Evolutionary conservation across 2,797 vertebrate species (phyloP).

Genomic region (Acipenser ruthenus): DNA sequence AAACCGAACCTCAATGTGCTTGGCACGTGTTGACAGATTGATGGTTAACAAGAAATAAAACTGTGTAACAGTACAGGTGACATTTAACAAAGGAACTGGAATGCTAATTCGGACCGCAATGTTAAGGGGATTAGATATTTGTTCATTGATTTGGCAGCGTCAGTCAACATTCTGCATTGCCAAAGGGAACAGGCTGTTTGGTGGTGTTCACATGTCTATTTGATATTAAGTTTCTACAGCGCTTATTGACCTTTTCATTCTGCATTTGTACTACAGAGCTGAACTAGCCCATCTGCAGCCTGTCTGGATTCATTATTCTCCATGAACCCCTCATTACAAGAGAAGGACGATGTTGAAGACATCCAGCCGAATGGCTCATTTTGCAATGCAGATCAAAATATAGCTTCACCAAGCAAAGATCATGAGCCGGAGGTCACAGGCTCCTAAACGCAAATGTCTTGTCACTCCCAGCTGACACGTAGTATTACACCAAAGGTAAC

Average conservation of each 20-base stretch:
- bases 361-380: neutral
- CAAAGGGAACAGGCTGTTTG: conserved; percentile 53
- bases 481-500: neutral
- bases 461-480: neutral
- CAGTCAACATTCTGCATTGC: conserved; percentile 49
- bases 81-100: conserved; percentile 52
- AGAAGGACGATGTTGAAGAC: conserved; percentile 25
- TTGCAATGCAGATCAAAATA: neutral
- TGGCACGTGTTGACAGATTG: conserved; percentile 1
- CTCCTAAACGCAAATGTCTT: no score
- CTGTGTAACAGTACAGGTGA: conserved; percentile 39
- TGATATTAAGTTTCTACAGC: conserved; percentile 56
- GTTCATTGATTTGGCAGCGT: conserved; percentile 55
- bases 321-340: conserved; percentile 34
- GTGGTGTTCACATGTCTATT: conserved; percentile 58
- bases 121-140: conserved; percentile 45
- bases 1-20: conserved; percentile 6
- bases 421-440: neutral
- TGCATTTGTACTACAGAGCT: conserved; percentile 39
- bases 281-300: conserved; percentile 40
- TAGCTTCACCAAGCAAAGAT: neutral
- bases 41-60: conserved; percentile 5
- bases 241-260: conserved; percentile 66
- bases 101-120: conserved; percentile 34
- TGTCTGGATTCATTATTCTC: conserved; percentile 48